Base-by-base conservation (phyloP, 1,140 invertebrate species). In the Andricus grossulariae region DNA sequence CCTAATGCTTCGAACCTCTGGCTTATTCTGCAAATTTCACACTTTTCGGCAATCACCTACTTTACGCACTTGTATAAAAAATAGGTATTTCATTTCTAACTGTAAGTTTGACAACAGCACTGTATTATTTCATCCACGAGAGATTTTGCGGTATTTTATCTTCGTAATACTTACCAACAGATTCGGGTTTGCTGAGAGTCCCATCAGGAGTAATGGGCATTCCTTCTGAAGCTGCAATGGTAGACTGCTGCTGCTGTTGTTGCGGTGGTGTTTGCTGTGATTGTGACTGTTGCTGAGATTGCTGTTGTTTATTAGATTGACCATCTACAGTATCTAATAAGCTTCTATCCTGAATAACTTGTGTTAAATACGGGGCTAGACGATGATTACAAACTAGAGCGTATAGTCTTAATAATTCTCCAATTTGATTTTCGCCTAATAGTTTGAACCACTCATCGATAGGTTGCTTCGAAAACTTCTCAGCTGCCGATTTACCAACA, bases 391-490 rank as follows among this genome's bases (percentile, higher is more conserved):
- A 95, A 19, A 94, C 95, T 87, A 97, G 95, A 60, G 97, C 96
- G 92, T 99, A 99, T 11, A 97, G 92, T 86, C 95, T 95, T 77
- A 98, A 92, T 87, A 97, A 94, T 80, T 96, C 95, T 16, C 96
- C 95, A 50, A 96, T 92, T 77, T 95, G 94, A 72, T 95, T 95
- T 83, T 98, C 95, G 10, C 96, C 97, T 70, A 97, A 89, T 49
- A 95, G 92, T 73, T 95, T 96, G 86, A 98, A 97, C 98, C 98
- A 99, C 50, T 99, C 97, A 83, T 99, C 98, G 1, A 96, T 93
- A 88, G 96, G 95, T 73, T 95, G 93, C n/a, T 92, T 92, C 10
- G 94, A 84, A 84, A 80, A 89, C 90, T 91, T 93, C 83, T 90
- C 86, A 18, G 93, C 92, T 3, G 93, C 92, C 1, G 92, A 93